phyloP scores from a whole-genome alignment of 2,888 invertebrate genomes.

The Hirtodrosophila trivittata region DNA sequence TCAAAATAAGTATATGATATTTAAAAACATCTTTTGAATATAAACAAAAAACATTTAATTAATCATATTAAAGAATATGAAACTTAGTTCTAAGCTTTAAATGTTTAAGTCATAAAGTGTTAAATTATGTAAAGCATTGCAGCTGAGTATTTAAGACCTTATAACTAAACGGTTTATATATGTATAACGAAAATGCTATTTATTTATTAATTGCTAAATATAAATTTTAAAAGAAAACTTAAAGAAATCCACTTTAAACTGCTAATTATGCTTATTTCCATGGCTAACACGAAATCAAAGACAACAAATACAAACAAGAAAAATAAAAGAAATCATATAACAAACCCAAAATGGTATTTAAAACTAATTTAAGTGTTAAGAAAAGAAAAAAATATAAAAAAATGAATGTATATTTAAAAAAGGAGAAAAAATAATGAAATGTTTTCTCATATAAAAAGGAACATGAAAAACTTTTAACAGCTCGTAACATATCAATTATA shows the following conservation, averaged over 20 bases:
- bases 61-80: conserved; percentile 16
- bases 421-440: no score
- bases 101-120: conserved; percentile 52
- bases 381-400: conserved; percentile 15
- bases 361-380: conserved; percentile 67
- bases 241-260: conserved; percentile 31
- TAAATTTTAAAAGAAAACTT: conserved; percentile 29
- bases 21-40: no score
- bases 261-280: conserved; percentile 69
- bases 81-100: conserved; percentile 45
- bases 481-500: conserved; percentile 77
- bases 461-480: conserved; percentile 54
- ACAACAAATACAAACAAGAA: conserved; percentile 39
- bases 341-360: conserved; percentile 32
- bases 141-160: conserved; percentile 27
- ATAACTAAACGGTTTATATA: no score
- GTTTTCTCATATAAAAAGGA: conserved; percentile 53
- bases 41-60: conserved; percentile 34
- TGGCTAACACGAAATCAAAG: no score
- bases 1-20: no score
- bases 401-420: conserved; percentile 34
- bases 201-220: conserved; percentile 62
- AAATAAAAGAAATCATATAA: conserved; percentile 47
- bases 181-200: no score
- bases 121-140: conserved; percentile 61